A percentile compares a stretch with the other conserved stretches of the same genome.
These are phyloP conservation scores for Cerceris rybyensis DNA, from an alignment of 2,888 invertebrate genomes.

Conservation along the genomic window DNA sequence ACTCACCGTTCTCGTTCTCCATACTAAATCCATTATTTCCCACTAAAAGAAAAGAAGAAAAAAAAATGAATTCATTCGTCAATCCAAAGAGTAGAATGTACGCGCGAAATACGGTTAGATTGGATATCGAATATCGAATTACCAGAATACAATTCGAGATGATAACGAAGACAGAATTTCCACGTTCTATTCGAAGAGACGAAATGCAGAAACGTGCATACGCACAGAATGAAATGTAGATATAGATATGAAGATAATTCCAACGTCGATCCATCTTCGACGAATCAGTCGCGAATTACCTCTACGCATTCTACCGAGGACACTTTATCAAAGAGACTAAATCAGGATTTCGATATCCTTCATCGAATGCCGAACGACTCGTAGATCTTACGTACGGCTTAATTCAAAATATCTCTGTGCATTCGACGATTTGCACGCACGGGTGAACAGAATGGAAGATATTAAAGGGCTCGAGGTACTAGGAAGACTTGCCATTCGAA, in stretches of 20 bases:
- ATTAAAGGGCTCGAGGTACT: too few relatives aligned
- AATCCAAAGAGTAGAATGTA: background rate
- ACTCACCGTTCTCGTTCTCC: too few relatives aligned
- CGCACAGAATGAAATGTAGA: background rate
- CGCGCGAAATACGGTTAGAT: background rate
- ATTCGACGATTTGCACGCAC: constrained; percentile 1
- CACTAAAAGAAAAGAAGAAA: too few relatives aligned
- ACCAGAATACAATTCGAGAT: background rate
- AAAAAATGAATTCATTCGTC: background rate
- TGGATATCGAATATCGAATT: background rate
- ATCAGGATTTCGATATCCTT: constrained; percentile 26
- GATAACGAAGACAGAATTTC: background rate
- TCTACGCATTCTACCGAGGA: constrained; percentile 3
- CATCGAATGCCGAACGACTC: constrained; percentile 8
- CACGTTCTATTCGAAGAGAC: background rate
- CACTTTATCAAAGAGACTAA: constrained; percentile 14
- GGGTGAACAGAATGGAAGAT: too few relatives aligned
- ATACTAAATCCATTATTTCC: too few relatives aligned
- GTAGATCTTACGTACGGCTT: constrained; percentile 16
- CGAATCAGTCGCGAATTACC: background rate
- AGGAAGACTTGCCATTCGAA: too few relatives aligned
- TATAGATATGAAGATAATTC: background rate
- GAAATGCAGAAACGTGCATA: background rate
- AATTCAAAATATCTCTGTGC: constrained; percentile 9
- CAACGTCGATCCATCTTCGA: background rate